phyloP scores from a whole-genome alignment of 1,140 invertebrate genomes.

The Himalopsyche phryganea region DNA sequence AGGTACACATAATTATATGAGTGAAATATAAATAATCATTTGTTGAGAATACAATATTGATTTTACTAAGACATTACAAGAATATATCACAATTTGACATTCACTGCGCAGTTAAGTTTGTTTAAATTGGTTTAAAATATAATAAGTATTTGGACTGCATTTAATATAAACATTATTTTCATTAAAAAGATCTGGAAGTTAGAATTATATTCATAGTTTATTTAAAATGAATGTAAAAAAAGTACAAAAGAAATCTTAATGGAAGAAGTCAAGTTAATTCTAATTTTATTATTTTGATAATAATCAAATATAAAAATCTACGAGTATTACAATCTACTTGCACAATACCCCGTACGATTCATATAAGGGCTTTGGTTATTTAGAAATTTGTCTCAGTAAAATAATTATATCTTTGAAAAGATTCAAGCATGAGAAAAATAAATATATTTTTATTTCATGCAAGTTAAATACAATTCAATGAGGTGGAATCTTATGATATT shows the following conservation, averaged over 20 bases:
- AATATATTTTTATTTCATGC: conserved; percentile 10
- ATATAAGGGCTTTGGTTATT: conserved; percentile 13
- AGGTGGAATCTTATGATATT: not conserved
- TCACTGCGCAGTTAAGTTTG: conserved; percentile 30
- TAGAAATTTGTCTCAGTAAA: conserved; percentile 21
- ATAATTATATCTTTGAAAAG: conserved; percentile 13
- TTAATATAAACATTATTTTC: conserved; percentile 11
- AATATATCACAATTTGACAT: conserved; percentile 35
- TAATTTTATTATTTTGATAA: conserved; percentile 31
- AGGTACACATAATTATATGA: conserved; percentile 28
- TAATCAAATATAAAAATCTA: conserved; percentile 33
- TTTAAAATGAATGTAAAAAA: conserved; percentile 33
- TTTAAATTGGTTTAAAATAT: conserved; percentile 18
- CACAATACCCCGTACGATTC: conserved; percentile 23
- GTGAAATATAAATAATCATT: conserved; percentile 33
- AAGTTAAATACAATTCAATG: not conserved
- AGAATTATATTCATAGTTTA: conserved; percentile 15
- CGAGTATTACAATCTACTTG: conserved; percentile 29
- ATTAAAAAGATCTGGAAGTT: conserved; percentile 17
- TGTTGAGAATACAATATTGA: conserved; percentile 30
- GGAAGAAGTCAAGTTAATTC: conserved; percentile 31
- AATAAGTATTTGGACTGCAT: conserved; percentile 19
- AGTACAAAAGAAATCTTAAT: conserved; percentile 32
- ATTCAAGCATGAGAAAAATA: conserved; percentile 12
- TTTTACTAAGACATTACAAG: conserved; percentile 32